Percentiles rank a stretch among this genome's conserved stretches.
Conservation (phyloP, 2,888 invertebrate genomes). For the Megamerina dolium region DNA sequence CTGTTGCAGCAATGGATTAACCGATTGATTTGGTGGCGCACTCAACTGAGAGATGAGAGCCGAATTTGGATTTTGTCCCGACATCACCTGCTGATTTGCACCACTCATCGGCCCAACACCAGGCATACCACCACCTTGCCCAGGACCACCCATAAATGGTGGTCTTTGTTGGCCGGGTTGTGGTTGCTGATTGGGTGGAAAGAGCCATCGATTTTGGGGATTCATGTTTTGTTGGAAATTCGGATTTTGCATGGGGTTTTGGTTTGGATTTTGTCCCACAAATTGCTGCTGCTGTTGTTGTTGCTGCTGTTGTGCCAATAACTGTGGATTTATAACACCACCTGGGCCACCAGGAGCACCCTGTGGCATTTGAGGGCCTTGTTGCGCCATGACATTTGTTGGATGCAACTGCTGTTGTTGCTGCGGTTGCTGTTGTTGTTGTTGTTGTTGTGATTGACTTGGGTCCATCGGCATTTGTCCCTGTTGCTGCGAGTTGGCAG, state of each 20-base stretch:
- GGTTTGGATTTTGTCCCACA: constrained; percentile 24
- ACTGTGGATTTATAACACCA: constrained; percentile 26
- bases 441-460: constrained; percentile 29
- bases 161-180: constrained; percentile 26
- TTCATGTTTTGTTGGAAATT: constrained; percentile 40
- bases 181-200: constrained; percentile 29
- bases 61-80: constrained; percentile 50
- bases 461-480: constrained; percentile 37
- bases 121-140: constrained; percentile 19
- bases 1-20: constrained; percentile 39
- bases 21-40: constrained; percentile 52
- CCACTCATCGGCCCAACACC: constrained; percentile 21
- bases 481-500: constrained; percentile 19
- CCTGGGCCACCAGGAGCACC: constrained; percentile 15
- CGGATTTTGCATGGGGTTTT: constrained; percentile 36
- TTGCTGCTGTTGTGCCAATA: constrained; percentile 27
- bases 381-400: too few species aligned
- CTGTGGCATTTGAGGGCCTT: too few species aligned
- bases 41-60: constrained; percentile 60
- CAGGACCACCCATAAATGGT: constrained; percentile 22
- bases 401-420: constrained; percentile 19
- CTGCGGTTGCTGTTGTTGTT: constrained; percentile 25
- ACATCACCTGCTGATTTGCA: constrained; percentile 31
- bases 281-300: constrained; percentile 33
- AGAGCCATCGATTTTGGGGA: constrained; percentile 39